Conservation (phyloP, 2,888 invertebrate species). For the Celastrina argiolus region DNA sequence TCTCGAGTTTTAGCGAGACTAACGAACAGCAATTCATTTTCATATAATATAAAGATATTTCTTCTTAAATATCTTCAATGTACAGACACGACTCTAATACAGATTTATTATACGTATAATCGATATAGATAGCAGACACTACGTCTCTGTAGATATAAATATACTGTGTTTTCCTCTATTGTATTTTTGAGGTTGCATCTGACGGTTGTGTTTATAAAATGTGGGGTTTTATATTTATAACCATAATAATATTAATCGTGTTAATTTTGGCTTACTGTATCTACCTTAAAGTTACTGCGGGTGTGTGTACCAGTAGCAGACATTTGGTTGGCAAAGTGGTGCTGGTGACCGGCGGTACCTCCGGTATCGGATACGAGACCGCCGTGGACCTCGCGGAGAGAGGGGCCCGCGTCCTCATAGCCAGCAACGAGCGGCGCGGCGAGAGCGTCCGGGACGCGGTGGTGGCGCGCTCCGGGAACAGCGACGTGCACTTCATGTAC, state of each 20-base stretch:
- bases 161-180: not conserved
- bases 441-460: slow-evolving; percentile 60
- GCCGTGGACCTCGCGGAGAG: slow-evolving; percentile 81
- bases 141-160: not conserved
- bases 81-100: too few species aligned
- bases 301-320: slow-evolving; percentile 33
- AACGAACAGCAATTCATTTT: too few species aligned
- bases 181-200: too few species aligned
- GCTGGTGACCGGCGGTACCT: slow-evolving; percentile 88
- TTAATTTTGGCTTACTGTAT: not conserved
- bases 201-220: not conserved
- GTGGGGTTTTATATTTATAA: not conserved
- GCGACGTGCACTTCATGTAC: slow-evolving; percentile 47
- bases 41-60: too few species aligned
- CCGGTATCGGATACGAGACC: slow-evolving; percentile 87
- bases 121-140: too few species aligned
- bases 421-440: slow-evolving; percentile 82
- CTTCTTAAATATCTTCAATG: too few species aligned
- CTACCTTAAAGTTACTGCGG: slow-evolving; percentile 29
- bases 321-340: slow-evolving; percentile 83
- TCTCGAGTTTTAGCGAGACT: too few species aligned
- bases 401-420: slow-evolving; percentile 86
- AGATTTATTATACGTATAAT: too few species aligned
- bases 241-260: slow-evolving; percentile 13
- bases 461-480: slow-evolving; percentile 37